These are phyloP conservation scores for Oryzias sinensis DNA, from an alignment of 2,797 vertebrate species.

Conservation along the genomic window DNA sequence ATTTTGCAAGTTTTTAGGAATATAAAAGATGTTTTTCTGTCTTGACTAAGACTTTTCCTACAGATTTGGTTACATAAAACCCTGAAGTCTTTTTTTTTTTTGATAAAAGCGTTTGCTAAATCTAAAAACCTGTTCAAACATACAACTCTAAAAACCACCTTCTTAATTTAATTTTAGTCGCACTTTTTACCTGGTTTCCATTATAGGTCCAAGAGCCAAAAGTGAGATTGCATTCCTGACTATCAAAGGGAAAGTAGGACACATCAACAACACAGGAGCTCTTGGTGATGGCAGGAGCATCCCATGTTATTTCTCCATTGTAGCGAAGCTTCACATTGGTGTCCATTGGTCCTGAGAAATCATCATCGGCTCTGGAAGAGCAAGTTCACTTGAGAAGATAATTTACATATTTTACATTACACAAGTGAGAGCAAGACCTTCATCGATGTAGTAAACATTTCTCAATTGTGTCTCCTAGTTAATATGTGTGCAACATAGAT, in stretches of 20 bases:
- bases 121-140: no score
- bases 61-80: no score
- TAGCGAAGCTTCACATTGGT: slow-evolving; percentile 93
- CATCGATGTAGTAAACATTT: no score
- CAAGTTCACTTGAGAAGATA: not conserved
- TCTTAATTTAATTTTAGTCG: not conserved
- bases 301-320: slow-evolving; percentile 95
- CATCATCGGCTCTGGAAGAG: slow-evolving; percentile 87
- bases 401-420: not conserved
- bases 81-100: no score
- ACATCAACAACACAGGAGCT: slow-evolving; percentile 97
- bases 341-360: slow-evolving; percentile 90
- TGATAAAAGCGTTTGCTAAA: no score
- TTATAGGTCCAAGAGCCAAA: slow-evolving; percentile 99
- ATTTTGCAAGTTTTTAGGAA: no score
- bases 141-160: not conserved
- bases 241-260: slow-evolving; percentile 96
- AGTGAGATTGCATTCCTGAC: slow-evolving; percentile 94
- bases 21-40: no score
- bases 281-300: slow-evolving; percentile 94
- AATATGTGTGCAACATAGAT: no score
- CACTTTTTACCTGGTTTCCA: slow-evolving; percentile 86
- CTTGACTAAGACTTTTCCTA: no score
- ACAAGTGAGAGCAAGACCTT: not conserved
- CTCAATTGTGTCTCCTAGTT: no score